Base-by-base conservation (phyloP, 2,888 invertebrate genomes). In the Clitarchus hookeri region DNA sequence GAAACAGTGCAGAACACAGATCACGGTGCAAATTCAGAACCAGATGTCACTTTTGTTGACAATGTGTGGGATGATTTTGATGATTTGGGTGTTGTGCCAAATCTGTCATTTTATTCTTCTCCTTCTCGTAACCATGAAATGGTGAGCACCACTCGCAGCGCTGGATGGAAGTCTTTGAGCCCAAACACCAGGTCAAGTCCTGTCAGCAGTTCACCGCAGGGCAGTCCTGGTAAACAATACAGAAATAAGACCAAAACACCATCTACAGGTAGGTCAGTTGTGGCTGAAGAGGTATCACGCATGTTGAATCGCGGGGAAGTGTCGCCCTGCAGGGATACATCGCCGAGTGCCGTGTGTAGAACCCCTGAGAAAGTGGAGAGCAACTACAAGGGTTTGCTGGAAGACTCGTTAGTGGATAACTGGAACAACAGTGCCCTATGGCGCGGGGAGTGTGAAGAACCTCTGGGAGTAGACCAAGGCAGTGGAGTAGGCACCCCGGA, bases 41-140 rank as follows among this genome's bases (percentile, higher is more conserved):
- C 44, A n/a, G 44, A 80, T n/a, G 44, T 13, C 44, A 44, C 12
- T 12, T 88, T 84, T 53, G 85, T 86, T n/a, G 85, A 85, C 86
- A 84, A 87, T 53, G 87, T 87, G 48, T 88, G 88, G 88, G 88
- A 88, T 27, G 87, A 86, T 12, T 88, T 87, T 83, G 88, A 88
- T 77, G 88, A 87, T 83, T 53, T 86, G 53, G 84, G 84, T 16
- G 36, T 53, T 80, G 84, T 84, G 23, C 36, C 86, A 36, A 82
- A 82, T n/a, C 13, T 82, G 27, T 82, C 23, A 23, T 82, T 82
- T 36, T 44, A 26, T 44, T 82, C 82, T 11, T 27, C 82, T 23
- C 82, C 82, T 16, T 9, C 65, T 65, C n/a, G 65, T 23, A 65
- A 65, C 19, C 53, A 12, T 16, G 53, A 53, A 19, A 19, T 53